phyloP scores from a whole-genome alignment of 2,888 invertebrate genomes.

The Tetragnatha montana region DNA sequence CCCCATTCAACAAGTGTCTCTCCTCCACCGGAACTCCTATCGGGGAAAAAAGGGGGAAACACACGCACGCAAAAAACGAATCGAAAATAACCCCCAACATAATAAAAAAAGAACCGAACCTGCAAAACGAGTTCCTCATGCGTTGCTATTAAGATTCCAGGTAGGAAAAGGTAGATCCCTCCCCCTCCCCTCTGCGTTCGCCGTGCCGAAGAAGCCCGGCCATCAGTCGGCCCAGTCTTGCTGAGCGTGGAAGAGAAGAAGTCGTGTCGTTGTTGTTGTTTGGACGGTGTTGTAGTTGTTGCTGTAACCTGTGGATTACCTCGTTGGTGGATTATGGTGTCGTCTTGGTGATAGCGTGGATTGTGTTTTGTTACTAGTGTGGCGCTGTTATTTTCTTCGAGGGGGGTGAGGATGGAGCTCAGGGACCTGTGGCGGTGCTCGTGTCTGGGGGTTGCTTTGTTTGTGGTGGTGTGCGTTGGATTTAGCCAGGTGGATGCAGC shows the following conservation, averaged over 20 bases:
- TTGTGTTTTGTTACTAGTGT: slow-evolving; percentile 4
- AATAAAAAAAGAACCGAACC: slow-evolving; percentile 25
- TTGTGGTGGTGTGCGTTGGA: slow-evolving; percentile 40
- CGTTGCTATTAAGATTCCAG: slow-evolving; percentile 68
- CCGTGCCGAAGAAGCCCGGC: slow-evolving; percentile 8
- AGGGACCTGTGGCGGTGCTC: slow-evolving; percentile 14
- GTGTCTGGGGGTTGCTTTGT: neutral
- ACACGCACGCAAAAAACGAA: slow-evolving; percentile 44
- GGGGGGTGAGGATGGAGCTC: slow-evolving; percentile 42
- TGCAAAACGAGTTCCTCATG: slow-evolving; percentile 57
- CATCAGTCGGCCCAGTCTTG: slow-evolving; percentile 42
- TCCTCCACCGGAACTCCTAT: slow-evolving; percentile 38
- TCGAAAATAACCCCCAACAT: slow-evolving; percentile 14
- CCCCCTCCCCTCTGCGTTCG: slow-evolving; percentile 1
- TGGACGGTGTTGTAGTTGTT: neutral
- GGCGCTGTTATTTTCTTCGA: slow-evolving; percentile 8
- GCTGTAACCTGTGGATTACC: slow-evolving; percentile 46
- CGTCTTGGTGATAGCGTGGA: neutral
- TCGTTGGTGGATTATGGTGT: neutral
- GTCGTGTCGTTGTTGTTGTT: neutral
- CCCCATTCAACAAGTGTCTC: neutral
- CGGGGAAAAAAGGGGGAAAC: neutral
- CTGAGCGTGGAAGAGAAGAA: neutral
- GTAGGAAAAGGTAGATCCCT: slow-evolving; percentile 25
- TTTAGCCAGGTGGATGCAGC: slow-evolving; percentile 25